Evolutionary conservation across 2,888 invertebrate genomes (phyloP).

Genomic region (Synergus umbraculus): DNA sequence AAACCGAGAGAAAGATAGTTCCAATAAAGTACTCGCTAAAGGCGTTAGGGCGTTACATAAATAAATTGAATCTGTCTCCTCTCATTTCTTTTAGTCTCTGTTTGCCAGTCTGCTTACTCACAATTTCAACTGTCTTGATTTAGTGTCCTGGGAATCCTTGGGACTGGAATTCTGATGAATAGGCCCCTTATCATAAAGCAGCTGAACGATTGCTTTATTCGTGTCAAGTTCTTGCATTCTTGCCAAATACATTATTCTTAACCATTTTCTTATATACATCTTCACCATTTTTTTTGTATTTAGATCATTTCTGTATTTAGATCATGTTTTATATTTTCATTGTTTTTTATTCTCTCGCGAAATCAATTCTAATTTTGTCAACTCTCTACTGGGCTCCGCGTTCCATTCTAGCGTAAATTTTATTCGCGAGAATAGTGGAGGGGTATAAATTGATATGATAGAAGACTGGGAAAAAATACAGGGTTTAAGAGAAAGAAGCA

Average conservation of each 20-base stretch:
- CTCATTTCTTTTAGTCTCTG: neutral
- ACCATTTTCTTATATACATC: too few species aligned
- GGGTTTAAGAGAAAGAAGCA: conserved; percentile 31
- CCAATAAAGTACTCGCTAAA: neutral
- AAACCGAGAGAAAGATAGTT: conserved; percentile 15
- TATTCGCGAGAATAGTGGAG: neutral
- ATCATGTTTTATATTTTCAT: too few species aligned
- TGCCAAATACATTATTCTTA: too few species aligned
- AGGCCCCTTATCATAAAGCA: neutral
- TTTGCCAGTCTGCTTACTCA: neutral
- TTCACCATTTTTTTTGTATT: too few species aligned
- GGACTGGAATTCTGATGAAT: conserved; percentile 18
- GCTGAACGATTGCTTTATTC: too few species aligned
- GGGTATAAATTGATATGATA: neutral
- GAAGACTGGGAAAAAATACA: neutral
- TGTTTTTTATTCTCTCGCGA: too few species aligned
- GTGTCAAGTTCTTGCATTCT: too few species aligned
- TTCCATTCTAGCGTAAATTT: too few species aligned
- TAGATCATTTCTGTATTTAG: too few species aligned
- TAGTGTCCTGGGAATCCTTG: conserved; percentile 5
- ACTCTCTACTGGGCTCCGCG: too few species aligned
- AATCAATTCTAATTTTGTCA: too few species aligned
- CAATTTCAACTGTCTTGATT: conserved; percentile 18
- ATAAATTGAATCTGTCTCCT: conserved; percentile 22
- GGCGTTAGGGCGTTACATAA: conserved; percentile 4